Evolutionary conservation across 2,888 invertebrate genomes (phyloP), one percentile per base, ranked within the genome.

Genomic region (Alcis repandata): DNA sequence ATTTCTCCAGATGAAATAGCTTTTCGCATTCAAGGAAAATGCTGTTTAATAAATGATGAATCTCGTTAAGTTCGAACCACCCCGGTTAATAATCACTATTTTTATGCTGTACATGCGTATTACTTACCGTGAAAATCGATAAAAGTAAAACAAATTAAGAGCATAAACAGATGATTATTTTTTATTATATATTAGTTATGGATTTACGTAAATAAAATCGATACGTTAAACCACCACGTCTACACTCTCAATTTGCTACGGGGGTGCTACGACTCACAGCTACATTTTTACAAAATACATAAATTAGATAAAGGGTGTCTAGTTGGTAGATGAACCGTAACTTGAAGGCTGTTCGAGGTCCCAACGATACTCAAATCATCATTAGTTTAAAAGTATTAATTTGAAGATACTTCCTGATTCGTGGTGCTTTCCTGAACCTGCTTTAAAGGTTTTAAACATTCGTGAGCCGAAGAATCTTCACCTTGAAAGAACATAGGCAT

Each of bases 401-500:
- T 85, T 84, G 79, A 80, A 76, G 75, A 74, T 71, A 87, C 86
- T 91, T 91, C 90, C 91, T 90, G 82, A 74, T 88, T 86, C 81
- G 79, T 79, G 80, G 82, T 79, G 87, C 89, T 90, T 89, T 88
- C 89, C 90, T 90, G 84, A 88, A 85, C 85, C 82, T 78, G 82
- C 84, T 86, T 84, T 83, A 84, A 85, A 78, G 83, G 84, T 86
- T 85, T 84, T 83, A 84, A 85, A 77, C 79, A 78, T 85, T 89
- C 86, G 88, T 89, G 88, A 81, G 83, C 82, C 83, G 83, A 86
- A 89, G 59, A 64, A 80, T 90, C 88, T 87, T 91, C 83, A 90
- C 91, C 91, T 92, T 92, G 91, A 87, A 79, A 82, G 82, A 87
- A 84, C 85, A 85, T 85, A 85, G 82, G 80, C 75, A 78, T 85